phyloP scores from a whole-genome alignment of 1,140 invertebrate species.

The Eupeodes corollae region DNA sequence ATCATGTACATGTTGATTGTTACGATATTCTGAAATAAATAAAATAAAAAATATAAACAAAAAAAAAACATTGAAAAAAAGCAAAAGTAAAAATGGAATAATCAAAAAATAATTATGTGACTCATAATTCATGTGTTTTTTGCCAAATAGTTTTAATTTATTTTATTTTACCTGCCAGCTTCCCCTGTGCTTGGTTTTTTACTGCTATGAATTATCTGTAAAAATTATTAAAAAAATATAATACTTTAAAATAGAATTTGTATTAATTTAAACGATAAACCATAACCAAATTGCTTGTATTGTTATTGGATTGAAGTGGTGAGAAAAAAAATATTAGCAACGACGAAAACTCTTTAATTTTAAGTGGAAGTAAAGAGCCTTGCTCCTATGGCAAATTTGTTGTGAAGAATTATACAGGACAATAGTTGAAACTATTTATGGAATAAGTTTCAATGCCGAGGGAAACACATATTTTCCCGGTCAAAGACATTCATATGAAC shows the following conservation, averaged over 20 bases:
- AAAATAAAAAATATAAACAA: background rate
- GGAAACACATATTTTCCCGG: no score
- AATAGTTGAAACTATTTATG: no score
- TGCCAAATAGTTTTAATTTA: constrained; percentile 1
- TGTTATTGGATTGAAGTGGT: no score
- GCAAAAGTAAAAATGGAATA: background rate
- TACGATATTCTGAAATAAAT: constrained; percentile 8
- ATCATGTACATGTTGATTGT: background rate
- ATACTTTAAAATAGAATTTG: background rate
- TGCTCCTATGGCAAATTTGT: no score
- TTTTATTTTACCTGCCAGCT: constrained; percentile 25
- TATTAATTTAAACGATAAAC: background rate
- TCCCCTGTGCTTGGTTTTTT: constrained; percentile 16
- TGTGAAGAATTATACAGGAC: no score
- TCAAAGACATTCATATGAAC: no score
- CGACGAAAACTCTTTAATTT: no score
- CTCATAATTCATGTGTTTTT: background rate
- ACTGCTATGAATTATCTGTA: constrained; percentile 35
- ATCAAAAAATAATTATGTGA: background rate
- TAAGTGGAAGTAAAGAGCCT: no score
- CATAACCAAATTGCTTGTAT: no score
- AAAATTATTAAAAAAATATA: background rate
- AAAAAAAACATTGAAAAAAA: constrained; percentile 1
- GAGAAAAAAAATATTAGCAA: no score
- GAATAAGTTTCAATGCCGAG: no score